Base-by-base conservation (phyloP, 2,888 invertebrate species). In the Hirtodrosophila trivittata region DNA sequence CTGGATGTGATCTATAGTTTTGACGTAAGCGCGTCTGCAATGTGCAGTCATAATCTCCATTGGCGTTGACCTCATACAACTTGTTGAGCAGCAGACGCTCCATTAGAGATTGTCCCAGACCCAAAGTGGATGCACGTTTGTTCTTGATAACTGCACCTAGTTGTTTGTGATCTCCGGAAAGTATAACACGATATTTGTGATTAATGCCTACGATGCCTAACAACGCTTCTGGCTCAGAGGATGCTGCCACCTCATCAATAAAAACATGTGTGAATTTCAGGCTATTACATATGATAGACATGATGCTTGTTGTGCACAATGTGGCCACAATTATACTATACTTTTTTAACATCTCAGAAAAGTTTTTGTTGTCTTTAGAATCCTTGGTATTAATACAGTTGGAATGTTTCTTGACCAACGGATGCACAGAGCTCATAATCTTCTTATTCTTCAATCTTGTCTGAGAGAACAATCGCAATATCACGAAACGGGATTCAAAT, bases 161-260 rank as follows among this genome's bases (percentile, higher is more conserved):
- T 88, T 95, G 95, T 71, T 93, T 91, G 0, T 94, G 95, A 91
- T 96, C 95, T 1, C 96, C 96, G 9, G 94, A 93, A 55, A 96
- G 88, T 13, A 95, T 91, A 8, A 95, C 86, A 87, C 93, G 92
- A 66, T 88, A 92, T 1, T 0, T 0, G 0, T 5, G 0, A n/a
- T 77, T 78, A 7, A 82, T 76, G 32, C 88, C 89, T 55, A 91
- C 91, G 32, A 93, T 89, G 6, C 94, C 93, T 69, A 94, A 92
- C 51, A 93, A 86, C n/a, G 92, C 90, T 87, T 95, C 94, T 0
- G 94, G 93, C 88, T 95, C 95, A 5, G 92, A 92, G 0, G 94
- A 93, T 80, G 95, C 95, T 0, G 94, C 95, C 30, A 94, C 94
- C 91, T 96, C 95, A 86, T 96, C 95, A 50, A 95, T 92, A 86